A percentile compares a stretch with the other conserved stretches of the same genome.
Evolutionary conservation across 2,113 vertebrate genomes (phyloP).

Genomic region (Sisor rabdophorus): DNA sequence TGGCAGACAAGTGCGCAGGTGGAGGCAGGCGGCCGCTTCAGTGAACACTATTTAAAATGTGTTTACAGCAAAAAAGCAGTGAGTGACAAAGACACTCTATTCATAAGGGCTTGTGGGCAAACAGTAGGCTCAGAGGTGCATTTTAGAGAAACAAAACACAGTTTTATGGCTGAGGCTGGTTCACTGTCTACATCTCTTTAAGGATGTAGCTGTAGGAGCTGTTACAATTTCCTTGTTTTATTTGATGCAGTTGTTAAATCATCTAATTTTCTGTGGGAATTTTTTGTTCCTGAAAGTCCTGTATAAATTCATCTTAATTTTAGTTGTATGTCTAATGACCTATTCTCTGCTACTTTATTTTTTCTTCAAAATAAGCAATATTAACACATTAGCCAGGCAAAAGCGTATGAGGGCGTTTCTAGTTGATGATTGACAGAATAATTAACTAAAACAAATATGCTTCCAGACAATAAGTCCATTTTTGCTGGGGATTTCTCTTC

Average conservation of each 20-base stretch:
- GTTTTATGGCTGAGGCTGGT: slow-evolving; percentile 61
- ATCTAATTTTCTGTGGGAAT: not conserved
- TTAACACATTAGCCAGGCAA: not conserved
- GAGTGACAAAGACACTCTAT: slow-evolving; percentile 52
- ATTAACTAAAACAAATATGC: not conserved
- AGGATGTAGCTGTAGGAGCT: slow-evolving; percentile 53
- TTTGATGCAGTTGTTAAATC: not conserved
- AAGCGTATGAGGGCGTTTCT: not conserved
- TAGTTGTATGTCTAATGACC: no score
- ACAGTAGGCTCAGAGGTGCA: slow-evolving; percentile 46
- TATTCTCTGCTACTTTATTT: not conserved
- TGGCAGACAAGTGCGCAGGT: slow-evolving; percentile 36
- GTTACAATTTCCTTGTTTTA: not conserved
- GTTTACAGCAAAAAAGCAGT: slow-evolving; percentile 52
- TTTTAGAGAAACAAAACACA: slow-evolving; percentile 58
- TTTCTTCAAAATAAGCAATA: not conserved
- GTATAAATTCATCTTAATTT: no score
- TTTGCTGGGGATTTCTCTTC: no score
- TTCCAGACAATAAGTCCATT: not conserved
- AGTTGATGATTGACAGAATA: not conserved
- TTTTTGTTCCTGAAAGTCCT: not conserved
- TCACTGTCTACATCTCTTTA: slow-evolving; percentile 67
- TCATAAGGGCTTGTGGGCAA: slow-evolving; percentile 44
- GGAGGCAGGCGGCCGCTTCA: slow-evolving; percentile 45
- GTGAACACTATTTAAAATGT: slow-evolving; percentile 51